Base-by-base conservation (phyloP, 2,797 vertebrate genomes). In the Labeo calbasu region DNA sequence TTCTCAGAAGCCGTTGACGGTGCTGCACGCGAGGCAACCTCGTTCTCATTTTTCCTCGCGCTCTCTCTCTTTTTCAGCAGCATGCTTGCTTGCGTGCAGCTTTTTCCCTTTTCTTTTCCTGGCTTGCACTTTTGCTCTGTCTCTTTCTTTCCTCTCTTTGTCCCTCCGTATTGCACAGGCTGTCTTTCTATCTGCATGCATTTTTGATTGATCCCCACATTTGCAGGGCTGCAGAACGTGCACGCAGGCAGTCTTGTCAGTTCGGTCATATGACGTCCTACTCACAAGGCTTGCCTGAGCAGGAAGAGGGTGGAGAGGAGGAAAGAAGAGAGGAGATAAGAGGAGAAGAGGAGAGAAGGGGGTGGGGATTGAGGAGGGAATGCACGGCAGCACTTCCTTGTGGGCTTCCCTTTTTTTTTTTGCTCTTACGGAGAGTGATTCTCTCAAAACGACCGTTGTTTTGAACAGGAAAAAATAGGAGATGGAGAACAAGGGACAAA, bases 381-480 rank as follows among this genome's bases (percentile, higher is more conserved):
- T 84, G 86, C 76, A 86, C 76, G 72, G 82, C 77, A 87, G 86
- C 86, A 85, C 86, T 87, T 88, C 84, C 86, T 90, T 46, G 65
- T 84, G 84, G 87, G 82, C 89, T 87, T 89, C 75, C 87, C 83
- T 88, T 86, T 84, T 79, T 87, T 87, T 84, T 79, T 87, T 51
- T 59, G 70, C 84, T 79, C 53, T 88, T 79, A 71, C 77, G 10
- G 69, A 81, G 48, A n/a, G 25, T 21, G 73, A 79, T 86, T 84
- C 61, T 59, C 50, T 85, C n/a, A 75, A 79, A 86, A 80, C 40
- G 69, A 69, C 17, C 73, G 55, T 50, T 85, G 55, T 61, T 43
- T 77, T 79, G 36, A 68, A 50, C 32, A 59, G 68, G 65, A 25
- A 59, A 66, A 70, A 82, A 70, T n/a, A 46, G 1, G 23, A 23